These are phyloP conservation scores for Yoshiicerus persimilis DNA, from an alignment of 1,140 invertebrate genomes.

Conservation along the genomic window DNA sequence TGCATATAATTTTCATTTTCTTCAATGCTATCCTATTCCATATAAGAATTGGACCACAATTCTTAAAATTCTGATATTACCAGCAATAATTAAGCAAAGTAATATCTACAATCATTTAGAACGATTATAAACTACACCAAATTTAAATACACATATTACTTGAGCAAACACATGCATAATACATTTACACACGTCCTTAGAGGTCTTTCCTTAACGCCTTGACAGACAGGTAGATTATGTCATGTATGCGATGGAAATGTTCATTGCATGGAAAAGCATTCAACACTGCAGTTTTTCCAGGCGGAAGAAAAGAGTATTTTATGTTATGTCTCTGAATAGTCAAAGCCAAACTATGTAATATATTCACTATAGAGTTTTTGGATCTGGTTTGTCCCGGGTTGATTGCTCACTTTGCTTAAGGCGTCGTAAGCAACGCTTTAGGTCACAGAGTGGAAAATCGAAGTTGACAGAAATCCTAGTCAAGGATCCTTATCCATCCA, in stretches of 20 bases:
- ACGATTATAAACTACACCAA: too few relatives aligned
- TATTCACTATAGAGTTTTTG: not conserved
- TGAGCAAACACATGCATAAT: too few relatives aligned
- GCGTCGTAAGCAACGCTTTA: not conserved
- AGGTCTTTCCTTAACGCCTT: too few relatives aligned
- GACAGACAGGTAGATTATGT: not conserved
- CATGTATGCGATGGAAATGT: not conserved
- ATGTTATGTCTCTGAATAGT: not conserved
- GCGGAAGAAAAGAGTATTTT: not conserved
- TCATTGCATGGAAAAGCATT: not conserved
- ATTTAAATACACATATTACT: too few relatives aligned
- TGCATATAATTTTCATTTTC: not conserved
- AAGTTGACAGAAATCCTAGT: conserved; percentile 12
- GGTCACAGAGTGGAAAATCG: conserved; percentile 23
- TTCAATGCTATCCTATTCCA: too few relatives aligned
- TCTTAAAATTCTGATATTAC: too few relatives aligned
- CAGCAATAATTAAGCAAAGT: too few relatives aligned
- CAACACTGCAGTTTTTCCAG: not conserved
- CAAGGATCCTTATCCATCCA: conserved; percentile 8
- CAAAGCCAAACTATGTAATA: not conserved
- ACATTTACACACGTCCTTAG: too few relatives aligned
- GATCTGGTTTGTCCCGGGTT: not conserved
- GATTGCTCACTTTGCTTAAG: not conserved
- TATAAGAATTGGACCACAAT: too few relatives aligned
- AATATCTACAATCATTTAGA: too few relatives aligned